These are phyloP conservation scores for Oophaga pumilio DNA, from an alignment of 2,113 vertebrate genomes.

Conservation along the genomic window DNA sequence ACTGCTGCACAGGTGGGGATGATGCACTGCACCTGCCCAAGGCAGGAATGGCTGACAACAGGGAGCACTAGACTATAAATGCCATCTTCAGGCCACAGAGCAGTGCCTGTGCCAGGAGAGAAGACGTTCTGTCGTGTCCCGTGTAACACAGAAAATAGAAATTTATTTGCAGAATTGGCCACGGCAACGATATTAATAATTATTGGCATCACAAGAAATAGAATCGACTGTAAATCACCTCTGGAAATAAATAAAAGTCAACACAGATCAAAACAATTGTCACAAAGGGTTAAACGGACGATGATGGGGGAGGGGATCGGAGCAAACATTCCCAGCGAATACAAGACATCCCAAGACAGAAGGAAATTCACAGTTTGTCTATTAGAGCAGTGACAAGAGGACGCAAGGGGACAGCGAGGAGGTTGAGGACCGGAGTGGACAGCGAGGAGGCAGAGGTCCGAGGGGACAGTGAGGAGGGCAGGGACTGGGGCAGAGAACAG, in stretches of 20 bases:
- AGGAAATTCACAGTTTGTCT: conserved; percentile 44
- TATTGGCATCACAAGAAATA: background rate
- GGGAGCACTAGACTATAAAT: background rate
- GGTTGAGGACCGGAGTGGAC: too few species aligned
- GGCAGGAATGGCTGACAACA: background rate
- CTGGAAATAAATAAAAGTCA: background rate
- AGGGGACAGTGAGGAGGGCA: too few species aligned
- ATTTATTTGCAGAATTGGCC: background rate
- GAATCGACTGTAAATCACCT: background rate
- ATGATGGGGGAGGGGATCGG: background rate
- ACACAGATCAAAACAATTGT: background rate
- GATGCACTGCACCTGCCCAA: background rate
- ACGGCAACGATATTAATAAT: background rate
- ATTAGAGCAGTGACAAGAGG: background rate
- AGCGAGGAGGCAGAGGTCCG: too few species aligned
- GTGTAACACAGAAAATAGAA: background rate
- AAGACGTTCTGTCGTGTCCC: background rate
- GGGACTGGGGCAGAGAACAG: too few species aligned
- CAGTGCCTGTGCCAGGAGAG: background rate
- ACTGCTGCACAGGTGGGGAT: too few species aligned
- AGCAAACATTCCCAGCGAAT: background rate
- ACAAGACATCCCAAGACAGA: background rate
- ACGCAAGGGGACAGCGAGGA: too few species aligned
- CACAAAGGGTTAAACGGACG: background rate
- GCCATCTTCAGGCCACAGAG: too few species aligned